Base-by-base conservation (phyloP, 1,140 invertebrate genomes). In the Cecropterus lyciades region DNA sequence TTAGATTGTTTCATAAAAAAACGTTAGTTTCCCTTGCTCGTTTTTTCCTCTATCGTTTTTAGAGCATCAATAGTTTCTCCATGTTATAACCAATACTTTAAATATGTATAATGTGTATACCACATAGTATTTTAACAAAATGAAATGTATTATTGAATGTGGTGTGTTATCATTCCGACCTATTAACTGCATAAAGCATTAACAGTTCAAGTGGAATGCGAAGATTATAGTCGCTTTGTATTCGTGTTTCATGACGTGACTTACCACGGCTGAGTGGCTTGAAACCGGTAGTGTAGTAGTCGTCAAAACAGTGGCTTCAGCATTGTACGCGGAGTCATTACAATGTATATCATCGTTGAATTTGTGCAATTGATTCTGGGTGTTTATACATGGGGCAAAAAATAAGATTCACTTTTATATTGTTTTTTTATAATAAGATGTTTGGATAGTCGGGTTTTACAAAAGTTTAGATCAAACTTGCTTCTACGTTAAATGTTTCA, bases 401-500 rank as follows among this genome's bases (percentile, higher is more conserved):
- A 33, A 0, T 24, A 59, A 24, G 17, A 27, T 0, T 42, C 15
- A 3, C 11, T 45, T 57, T 10, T 11, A 0, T 6, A 53, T 53
- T 14, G 13, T n/a, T 8, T 15, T 46, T n/a, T 42, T 46, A 5
- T 14, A 3, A 13, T 20, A 24, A 46, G 45, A 45, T 30, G 42
- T 59, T 14, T 46, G 6, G 5, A 46, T 15, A 46, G 42, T 46
- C 13, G 42, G 20, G 33, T 20, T 42, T 11, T 59, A 33, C n/a
- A n/a, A n/a, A n/a, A n/a, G n/a, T 13, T 46, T 16, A 20, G 13
- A 59, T 13, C 10, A 1, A n/a, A n/a, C n/a, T n/a, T n/a, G n/a
- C n/a, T n/a, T n/a, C n/a, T n/a, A n/a, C n/a, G n/a, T 66, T 37
- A 53, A 11, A 30, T 69, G 64, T 77, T 79, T 79, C 71, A 74